Conservation (phyloP, 1,140 invertebrate species). For the Oryctes rhinoceros region DNA sequence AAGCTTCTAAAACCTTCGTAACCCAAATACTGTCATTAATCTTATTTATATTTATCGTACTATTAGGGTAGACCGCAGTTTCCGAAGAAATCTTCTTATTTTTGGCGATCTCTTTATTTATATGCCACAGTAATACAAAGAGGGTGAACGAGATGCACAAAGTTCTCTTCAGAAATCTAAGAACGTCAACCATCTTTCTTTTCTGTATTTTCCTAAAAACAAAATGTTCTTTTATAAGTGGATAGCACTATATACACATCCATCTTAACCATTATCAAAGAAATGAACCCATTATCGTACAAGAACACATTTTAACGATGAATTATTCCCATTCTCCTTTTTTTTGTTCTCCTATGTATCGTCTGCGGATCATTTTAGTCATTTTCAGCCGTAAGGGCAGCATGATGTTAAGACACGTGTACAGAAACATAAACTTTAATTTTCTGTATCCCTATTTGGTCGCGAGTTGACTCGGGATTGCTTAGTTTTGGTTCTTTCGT, state of each 20-base stretch:
- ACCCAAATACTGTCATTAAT: no score
- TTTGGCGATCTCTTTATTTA: no score
- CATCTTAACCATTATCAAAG: background rate
- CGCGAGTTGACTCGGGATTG: slow-evolving; percentile 43
- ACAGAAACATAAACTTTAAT: slow-evolving; percentile 45
- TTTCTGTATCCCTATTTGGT: slow-evolving; percentile 44
- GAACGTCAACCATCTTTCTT: no score
- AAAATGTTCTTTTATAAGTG: no score
- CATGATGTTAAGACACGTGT: slow-evolving; percentile 39
- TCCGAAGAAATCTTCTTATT: no score
- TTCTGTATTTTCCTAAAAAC: no score
- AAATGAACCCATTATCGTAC: background rate
- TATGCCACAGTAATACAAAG: no score
- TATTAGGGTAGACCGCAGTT: no score
- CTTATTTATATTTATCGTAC: no score
- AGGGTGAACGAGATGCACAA: no score
- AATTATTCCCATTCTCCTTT: slow-evolving; percentile 1
- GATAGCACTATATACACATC: background rate
- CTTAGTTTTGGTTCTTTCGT: slow-evolving; percentile 43
- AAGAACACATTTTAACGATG: slow-evolving; percentile 6
- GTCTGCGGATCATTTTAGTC: slow-evolving; percentile 1
- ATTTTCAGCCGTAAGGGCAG: slow-evolving; percentile 31
- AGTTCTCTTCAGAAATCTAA: no score
- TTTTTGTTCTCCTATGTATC: background rate
- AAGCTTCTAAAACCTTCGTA: no score